phyloP scores from a whole-genome alignment of 2,113 vertebrate species.

The Anguilla japonica region DNA sequence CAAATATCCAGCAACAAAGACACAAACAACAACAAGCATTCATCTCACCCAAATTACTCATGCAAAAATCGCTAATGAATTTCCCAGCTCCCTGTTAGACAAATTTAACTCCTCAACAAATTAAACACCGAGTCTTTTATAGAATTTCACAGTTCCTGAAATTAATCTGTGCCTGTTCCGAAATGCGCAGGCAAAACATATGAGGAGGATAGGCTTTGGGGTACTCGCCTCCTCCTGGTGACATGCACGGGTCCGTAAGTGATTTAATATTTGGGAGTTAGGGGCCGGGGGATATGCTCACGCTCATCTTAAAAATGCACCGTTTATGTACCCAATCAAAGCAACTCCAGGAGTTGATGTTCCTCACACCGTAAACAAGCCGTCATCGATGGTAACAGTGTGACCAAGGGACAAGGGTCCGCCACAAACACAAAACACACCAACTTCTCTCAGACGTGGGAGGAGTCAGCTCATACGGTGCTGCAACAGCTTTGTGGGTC shows the following conservation, averaged over 20 bases:
- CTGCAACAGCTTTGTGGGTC: not conserved
- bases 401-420: not conserved
- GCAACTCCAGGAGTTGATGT: not conserved
- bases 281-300: not conserved
- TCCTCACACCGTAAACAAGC: not conserved
- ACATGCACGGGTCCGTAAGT: not conserved
- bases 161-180: not conserved
- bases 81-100: not conserved
- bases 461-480: too few species aligned
- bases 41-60: not conserved
- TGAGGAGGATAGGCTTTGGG: not conserved
- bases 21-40: not conserved
- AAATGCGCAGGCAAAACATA: not conserved
- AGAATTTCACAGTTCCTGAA: not conserved
- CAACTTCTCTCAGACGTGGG: not conserved
- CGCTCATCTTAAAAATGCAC: not conserved
- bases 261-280: not conserved
- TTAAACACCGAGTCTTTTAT: not conserved
- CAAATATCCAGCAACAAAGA: not conserved
- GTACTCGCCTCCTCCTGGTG: not conserved
- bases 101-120: not conserved
- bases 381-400: not conserved
- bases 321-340: not conserved
- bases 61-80: not conserved
- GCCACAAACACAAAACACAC: not conserved